Conservation (phyloP, 1,140 invertebrate genomes). For the Hypothenemus hampei region DNA sequence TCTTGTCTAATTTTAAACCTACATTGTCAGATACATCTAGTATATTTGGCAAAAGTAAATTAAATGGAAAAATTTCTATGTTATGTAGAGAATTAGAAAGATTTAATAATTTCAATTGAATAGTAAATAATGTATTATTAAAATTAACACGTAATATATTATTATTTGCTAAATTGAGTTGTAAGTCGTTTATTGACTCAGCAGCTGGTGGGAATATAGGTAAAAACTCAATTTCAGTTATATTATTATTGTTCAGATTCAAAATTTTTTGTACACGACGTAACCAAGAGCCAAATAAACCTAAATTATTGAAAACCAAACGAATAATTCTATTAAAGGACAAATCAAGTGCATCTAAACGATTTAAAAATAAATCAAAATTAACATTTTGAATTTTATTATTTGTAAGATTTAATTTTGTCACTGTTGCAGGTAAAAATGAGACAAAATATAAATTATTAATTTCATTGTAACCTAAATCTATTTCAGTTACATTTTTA, state of each 20-base stretch:
- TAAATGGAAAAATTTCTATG: neutral
- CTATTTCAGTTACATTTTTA: neutral
- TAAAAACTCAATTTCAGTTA: neutral
- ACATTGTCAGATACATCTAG: neutral
- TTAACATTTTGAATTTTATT: neutral
- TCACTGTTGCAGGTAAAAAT: neutral
- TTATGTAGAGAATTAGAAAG: neutral
- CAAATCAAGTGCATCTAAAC: neutral
- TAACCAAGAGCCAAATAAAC: neutral
- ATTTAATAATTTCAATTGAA: neutral
- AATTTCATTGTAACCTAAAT: constrained; percentile 8
- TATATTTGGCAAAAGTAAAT: neutral
- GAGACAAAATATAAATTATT: neutral
- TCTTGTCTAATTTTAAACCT: neutral
- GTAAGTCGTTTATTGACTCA: neutral
- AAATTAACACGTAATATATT: neutral
- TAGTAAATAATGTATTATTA: neutral
- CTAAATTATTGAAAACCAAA: neutral
- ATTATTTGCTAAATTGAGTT: constrained; percentile 1
- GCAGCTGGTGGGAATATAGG: too few species aligned
- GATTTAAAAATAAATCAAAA: neutral
- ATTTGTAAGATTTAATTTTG: neutral
- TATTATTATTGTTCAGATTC: constrained; percentile 7
- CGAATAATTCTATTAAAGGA: constrained; percentile 7
- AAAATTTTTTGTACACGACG: neutral